phyloP scores from a whole-genome alignment of 2,113 vertebrate genomes.

The Harpagus bidentatus region DNA sequence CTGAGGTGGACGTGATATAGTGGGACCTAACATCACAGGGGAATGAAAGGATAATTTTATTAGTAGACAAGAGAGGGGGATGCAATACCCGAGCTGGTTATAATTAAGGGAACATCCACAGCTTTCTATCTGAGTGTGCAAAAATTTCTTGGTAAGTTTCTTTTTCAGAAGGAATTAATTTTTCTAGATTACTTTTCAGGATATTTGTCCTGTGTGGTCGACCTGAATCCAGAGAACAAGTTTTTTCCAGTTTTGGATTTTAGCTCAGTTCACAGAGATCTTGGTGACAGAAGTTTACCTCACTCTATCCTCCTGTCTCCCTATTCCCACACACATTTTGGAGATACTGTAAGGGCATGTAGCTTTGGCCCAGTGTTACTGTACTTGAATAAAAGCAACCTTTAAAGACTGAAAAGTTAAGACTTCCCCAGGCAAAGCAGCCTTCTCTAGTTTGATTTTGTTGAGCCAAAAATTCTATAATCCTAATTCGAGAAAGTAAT shows the following conservation, averaged over 20 bases:
- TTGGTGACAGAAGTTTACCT: neutral
- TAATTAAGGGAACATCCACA: neutral
- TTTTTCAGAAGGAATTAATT: neutral
- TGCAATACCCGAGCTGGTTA: rapidly evolving
- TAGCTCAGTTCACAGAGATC: neutral
- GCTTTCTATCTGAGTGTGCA: neutral
- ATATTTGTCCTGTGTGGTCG: neutral
- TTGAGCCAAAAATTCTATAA: neutral
- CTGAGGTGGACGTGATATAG: neutral
- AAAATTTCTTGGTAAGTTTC: neutral
- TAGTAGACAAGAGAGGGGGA: neutral
- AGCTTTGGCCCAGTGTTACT: neutral
- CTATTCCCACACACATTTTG: neutral
- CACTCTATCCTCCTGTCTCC: neutral
- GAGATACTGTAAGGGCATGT: neutral
- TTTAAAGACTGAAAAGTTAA: neutral
- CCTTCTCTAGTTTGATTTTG: neutral
- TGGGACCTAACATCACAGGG: neutral
- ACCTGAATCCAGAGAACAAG: neutral
- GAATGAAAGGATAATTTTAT: neutral
- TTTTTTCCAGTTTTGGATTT: neutral
- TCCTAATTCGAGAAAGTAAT: neutral
- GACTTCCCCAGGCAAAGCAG: neutral
- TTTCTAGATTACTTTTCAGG: neutral
- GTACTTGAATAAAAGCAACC: neutral